Base-by-base conservation (phyloP, 2,113 vertebrate genomes). In the Aphyosemion australe region DNA sequence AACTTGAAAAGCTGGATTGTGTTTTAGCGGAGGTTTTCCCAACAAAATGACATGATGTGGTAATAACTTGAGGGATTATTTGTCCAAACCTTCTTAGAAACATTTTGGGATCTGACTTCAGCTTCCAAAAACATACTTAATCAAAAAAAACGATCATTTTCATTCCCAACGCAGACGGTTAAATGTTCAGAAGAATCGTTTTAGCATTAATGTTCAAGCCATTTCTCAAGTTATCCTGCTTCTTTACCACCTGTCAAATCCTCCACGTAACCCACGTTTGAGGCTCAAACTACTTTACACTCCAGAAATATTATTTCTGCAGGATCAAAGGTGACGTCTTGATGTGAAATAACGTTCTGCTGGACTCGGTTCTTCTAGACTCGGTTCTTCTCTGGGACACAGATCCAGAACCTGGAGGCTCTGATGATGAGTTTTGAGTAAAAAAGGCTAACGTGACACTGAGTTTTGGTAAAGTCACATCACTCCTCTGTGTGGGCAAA, bases 221-320 rank as follows among this genome's bases (percentile, higher is more conserved):
- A 26, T 26, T 49, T 50, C 65, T 20, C 49, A 51, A 67, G 11
- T 49, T 58, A 8, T 3, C 13, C 47, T 39, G 32, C 48, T 18
- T 20, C 5, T 19, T 15, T 42, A 26, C 20, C 32, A 47, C 20
- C 47, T 1, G 7, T 39, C 46, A 32, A 42, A 20, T 59, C 49
- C 16, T 71, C 71, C 57, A 65, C 58, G 16, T 74, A 83, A 69
- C 47, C 32, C 32, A 37, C 18, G 26, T 47, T 37, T 65, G 63
- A 76, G 53, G 19, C 69, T 45, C 39, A 32, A 71, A 69, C 54
- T 64, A 72, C 74, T 79, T 76, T 65, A 80, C 71, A 77, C 50
- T 64, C 50, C 16, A 15, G 63, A 69, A 73, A 61, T 19, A 34
- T 64, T 61, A 83, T 78, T 67, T 56, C 64, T 48, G 1, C 34